Conservation (phyloP, 2,797 vertebrate genomes). For the Falco berigora region DNA sequence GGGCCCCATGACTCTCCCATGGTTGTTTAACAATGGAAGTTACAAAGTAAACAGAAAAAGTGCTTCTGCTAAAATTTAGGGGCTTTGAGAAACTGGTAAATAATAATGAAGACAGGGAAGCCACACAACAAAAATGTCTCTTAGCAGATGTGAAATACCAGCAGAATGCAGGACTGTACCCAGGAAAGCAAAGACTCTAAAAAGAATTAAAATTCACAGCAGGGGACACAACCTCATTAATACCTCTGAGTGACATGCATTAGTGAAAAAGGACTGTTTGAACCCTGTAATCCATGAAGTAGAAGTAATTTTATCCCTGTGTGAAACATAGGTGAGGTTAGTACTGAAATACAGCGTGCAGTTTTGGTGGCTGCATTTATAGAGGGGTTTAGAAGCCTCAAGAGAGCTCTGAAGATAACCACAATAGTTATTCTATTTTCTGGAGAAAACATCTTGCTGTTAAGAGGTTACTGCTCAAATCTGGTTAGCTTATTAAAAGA, state of each 20-base stretch:
- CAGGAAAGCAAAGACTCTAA: not conserved
- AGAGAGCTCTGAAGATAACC: not conserved
- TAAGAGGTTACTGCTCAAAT: conserved; percentile 34
- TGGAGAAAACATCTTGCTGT: conserved; percentile 22
- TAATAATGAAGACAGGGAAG: not conserved
- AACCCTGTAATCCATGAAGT: not conserved
- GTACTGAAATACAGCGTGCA: not conserved
- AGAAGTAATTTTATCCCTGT: conserved; percentile 28
- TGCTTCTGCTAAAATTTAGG: not conserved
- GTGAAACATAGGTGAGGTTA: conserved; percentile 6
- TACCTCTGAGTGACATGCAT: not conserved
- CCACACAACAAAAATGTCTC: not conserved
- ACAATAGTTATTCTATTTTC: conserved; percentile 13
- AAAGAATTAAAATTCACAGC: conserved; percentile 4
- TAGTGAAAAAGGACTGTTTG: not conserved
- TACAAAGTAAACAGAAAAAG: not conserved
- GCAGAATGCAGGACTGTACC: not conserved
- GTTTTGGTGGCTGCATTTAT: not conserved
- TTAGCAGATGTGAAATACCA: not conserved
- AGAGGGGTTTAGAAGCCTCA: not conserved
- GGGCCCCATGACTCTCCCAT: not conserved
- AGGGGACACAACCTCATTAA: not conserved
- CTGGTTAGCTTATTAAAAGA: conserved; percentile 43
- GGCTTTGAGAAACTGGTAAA: not conserved
- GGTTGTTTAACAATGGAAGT: not conserved